phyloP scores from a whole-genome alignment of 2,113 vertebrate genomes.

The Psettodes erumei region DNA sequence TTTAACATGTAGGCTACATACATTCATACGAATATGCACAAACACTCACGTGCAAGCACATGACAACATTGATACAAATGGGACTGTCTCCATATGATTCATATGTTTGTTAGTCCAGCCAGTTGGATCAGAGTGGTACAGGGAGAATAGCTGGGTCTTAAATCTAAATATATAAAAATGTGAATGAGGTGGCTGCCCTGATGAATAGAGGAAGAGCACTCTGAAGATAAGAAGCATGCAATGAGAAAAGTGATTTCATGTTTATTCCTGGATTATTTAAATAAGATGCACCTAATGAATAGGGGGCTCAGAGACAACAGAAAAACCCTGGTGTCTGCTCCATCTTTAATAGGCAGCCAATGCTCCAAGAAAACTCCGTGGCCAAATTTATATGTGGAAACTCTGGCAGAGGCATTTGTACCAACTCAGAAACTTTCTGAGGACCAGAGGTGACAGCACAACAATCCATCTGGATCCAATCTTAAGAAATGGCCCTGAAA shows the following conservation, averaged over 20 bases:
- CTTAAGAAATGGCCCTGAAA: slow-evolving; percentile 16
- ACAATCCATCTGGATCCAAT: background rate
- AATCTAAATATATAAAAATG: slow-evolving; percentile 44
- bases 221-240: slow-evolving; percentile 25
- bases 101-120: slow-evolving; percentile 33
- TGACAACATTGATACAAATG: background rate
- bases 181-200: slow-evolving; percentile 20
- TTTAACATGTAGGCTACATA: too few relatives aligned
- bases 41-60: background rate
- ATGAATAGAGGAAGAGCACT: slow-evolving; percentile 40
- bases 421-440: background rate
- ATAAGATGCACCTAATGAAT: slow-evolving; percentile 46
- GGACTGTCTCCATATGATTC: slow-evolving; percentile 15
- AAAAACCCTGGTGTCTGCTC: slow-evolving; percentile 4
- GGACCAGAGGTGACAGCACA: background rate
- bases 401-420: background rate
- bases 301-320: slow-evolving; percentile 20
- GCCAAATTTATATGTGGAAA: background rate
- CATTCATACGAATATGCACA: background rate
- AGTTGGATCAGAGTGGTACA: slow-evolving; percentile 7
- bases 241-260: slow-evolving; percentile 48
- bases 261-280: slow-evolving; percentile 49
- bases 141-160: background rate
- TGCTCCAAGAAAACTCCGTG: background rate
- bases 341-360: slow-evolving; percentile 13